Evolutionary conservation across 1,140 invertebrate species (phyloP), one percentile per base, ranked within the genome.

Genomic region (Calephelis nemesis): DNA sequence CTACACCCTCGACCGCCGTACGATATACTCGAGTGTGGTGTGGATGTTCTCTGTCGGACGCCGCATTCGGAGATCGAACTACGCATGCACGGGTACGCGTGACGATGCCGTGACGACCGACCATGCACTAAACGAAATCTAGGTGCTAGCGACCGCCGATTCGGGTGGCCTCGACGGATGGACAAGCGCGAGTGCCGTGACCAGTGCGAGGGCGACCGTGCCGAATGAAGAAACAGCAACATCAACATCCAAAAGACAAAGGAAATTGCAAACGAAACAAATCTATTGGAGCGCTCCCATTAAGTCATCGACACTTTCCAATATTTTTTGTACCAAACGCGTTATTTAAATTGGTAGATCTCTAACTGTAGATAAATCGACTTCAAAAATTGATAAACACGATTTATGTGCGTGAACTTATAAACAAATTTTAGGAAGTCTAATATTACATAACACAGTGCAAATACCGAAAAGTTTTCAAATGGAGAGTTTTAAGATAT

Each of bases 1-100:
- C 65, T 60, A 67, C 65, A 67, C 52, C 65, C 65, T 67, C 77
- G 64, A 45, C 65, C 68, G 63, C 68, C 68, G 63, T 50, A 54
- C 68, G 62, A 70, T 70, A 64, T 72, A 62, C 78, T 76, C 74
- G 84, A 90, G 88, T 90, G 88, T 90, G 88, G 86, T 82, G 87
- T 90, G 87, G 87, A 88, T 85, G 77, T 81, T 79, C 76, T 74
- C 71, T 74, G 74, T 72, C 54, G 68, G 67, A 65, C 58, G 72
- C 81, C 80, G 84, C 84, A 87, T 85, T 85, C 84, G 82, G 84
- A 84, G 82, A 74, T 73, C 47, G 47, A 64, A 47, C 65, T 67
- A 67, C 74, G 73, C 79, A 82, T 80, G 76, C 73, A 71, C 70
- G 63, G 70, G 67, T 65, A 52, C 70, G 58, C 67, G 67, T 62